Evolutionary conservation across 1,140 invertebrate genomes (phyloP).

Genomic region (Metaphire vulgaris): DNA sequence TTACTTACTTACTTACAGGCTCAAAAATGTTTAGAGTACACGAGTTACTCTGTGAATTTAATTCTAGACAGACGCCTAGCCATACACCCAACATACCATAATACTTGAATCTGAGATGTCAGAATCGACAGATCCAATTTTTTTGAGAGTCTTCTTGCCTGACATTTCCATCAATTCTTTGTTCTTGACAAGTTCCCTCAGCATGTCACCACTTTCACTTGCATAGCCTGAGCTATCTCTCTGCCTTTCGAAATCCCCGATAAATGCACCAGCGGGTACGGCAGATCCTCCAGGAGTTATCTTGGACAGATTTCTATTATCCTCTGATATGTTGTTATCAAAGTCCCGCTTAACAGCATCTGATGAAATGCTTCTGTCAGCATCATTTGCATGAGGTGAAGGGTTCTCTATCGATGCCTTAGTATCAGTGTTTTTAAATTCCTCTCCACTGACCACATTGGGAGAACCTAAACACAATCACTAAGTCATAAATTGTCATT

Average conservation of each 20-base stretch:
- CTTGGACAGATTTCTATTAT: background rate
- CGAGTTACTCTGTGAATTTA: too few relatives aligned
- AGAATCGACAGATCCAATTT: constrained; percentile 22
- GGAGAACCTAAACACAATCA: constrained; percentile 50
- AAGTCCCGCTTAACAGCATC: background rate
- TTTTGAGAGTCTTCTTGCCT: constrained; percentile 20
- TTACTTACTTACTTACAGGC: too few relatives aligned
- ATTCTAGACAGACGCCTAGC: too few relatives aligned
- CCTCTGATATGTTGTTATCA: constrained; percentile 10
- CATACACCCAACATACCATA: too few relatives aligned
- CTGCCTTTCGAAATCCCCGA: constrained; percentile 32
- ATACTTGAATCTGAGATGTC: constrained; percentile 28
- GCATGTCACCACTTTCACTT: constrained; percentile 55
- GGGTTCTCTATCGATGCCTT: background rate
- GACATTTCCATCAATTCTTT: constrained; percentile 45
- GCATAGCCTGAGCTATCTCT: constrained; percentile 65
- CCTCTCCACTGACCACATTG: constrained; percentile 50
- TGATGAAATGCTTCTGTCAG: constrained; percentile 1
- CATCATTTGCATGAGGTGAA: background rate
- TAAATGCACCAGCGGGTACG: too few relatives aligned
- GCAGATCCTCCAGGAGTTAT: background rate
- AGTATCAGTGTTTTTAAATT: constrained; percentile 42
- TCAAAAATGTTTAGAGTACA: too few relatives aligned
- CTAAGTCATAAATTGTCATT: too few relatives aligned
- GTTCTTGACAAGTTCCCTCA: constrained; percentile 49